Evolutionary conservation across 2,888 invertebrate species (phyloP), one percentile per base, ranked within the genome.

Genomic region (Scaptomyza parva): DNA sequence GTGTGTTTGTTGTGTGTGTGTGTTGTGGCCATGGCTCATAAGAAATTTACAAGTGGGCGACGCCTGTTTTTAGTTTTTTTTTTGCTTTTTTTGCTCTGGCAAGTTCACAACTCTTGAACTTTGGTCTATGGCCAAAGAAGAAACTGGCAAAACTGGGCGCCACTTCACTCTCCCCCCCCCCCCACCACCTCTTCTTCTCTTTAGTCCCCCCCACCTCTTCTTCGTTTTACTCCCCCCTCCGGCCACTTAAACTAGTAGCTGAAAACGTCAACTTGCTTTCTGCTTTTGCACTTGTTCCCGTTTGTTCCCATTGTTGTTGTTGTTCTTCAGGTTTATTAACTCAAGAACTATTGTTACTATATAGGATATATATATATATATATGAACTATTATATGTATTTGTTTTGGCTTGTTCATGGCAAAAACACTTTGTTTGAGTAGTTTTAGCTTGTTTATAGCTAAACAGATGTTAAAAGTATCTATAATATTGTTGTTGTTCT

Each of bases 11-110:
- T 78, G 58, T 61, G 51, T 43, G 48, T 68, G 45, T 72, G 58
- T 53, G 51, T 52, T 48, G 55, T 52, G 59, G 70, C 37, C 53
- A 35, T 53, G 52, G 28, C 68, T 78, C 70, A 78, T 78, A 84
- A 78, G 70, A 81, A 84, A 82, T 72, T 84, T 76, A 78, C 79
- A 85, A 87, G 85, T 67, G 47, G 57, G 33, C 55, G 59, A 59
- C 59, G 41, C 37, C 47, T 48, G 40, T 41, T 55, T 43, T 48
- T 60, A 40, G 26, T 3, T 28, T 3, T 30, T 47, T 41, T 26
- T 53, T 30, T 26, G n/a, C 30, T 30, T 50, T 37, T 33, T 20
- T 14, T 45, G 35, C 35, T 37, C 22, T 43, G 33, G 22, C 57
- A 58, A 76, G 65, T 57, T 74, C 58, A 55, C 44, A 70, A 24